Evolutionary conservation across 2,113 vertebrate species (phyloP).

Genomic region (Brachyhypopomus occidentalis): DNA sequence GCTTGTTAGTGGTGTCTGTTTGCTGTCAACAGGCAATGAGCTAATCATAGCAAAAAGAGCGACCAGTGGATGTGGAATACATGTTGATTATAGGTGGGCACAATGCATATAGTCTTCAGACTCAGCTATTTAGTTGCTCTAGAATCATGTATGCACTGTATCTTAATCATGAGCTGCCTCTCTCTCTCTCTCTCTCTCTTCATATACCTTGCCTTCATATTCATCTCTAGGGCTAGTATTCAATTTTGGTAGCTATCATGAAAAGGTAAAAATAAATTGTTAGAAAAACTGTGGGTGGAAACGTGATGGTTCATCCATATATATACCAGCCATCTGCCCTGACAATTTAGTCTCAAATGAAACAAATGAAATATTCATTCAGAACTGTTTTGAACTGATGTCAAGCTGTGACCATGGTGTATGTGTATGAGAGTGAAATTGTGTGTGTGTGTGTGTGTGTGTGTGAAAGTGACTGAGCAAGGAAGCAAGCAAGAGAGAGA

Average conservation of each 20-base stretch:
- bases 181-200: neutral
- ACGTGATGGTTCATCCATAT: neutral
- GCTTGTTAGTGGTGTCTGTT: conserved; percentile 8
- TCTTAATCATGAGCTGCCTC: neutral
- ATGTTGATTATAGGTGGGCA: neutral
- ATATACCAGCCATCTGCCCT: conserved; percentile 14
- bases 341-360: conserved; percentile 16
- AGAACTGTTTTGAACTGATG: conserved; percentile 17
- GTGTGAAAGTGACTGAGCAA: neutral
- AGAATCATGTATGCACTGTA: neutral
- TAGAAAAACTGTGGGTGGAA: conserved; percentile 8
- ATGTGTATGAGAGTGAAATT: neutral
- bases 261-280: conserved; percentile 1
- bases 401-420: conserved; percentile 31
- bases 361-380: conserved; percentile 20
- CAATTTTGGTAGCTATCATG: neutral
- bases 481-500: neutral
- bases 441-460: conserved; percentile 31
- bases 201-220: neutral
- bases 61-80: neutral
- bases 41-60: neutral
- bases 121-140: neutral
- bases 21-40: neutral
- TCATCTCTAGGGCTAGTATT: neutral
- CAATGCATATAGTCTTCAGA: neutral